A percentile compares a stretch with the other conserved stretches of the same genome.
Evolutionary conservation across 2,113 vertebrate species (phyloP).

Genomic region (Eurystomus gularis): DNA sequence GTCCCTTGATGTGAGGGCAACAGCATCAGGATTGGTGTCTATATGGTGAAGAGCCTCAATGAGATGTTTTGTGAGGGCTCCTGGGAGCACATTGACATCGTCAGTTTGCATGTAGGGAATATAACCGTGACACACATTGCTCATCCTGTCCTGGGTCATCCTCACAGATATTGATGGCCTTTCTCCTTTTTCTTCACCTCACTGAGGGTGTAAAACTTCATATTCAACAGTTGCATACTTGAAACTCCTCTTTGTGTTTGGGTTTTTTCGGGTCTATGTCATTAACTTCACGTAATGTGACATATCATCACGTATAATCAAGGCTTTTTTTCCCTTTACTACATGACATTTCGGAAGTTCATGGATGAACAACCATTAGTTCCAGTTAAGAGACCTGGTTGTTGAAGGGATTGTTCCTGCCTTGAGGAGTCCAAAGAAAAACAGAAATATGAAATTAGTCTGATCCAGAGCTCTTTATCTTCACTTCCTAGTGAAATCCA

Average conservation of each 20-base stretch:
- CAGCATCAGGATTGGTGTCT: not conserved
- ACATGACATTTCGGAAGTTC: not conserved
- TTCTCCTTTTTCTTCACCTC: not conserved
- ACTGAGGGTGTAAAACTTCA: not conserved
- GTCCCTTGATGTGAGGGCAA: not conserved
- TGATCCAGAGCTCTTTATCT: not conserved
- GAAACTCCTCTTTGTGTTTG: not conserved
- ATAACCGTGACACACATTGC: not conserved
- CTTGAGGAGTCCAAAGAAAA: not conserved
- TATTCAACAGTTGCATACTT: not conserved
- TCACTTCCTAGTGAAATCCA: not conserved
- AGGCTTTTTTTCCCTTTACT: not conserved
- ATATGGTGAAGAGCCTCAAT: not conserved
- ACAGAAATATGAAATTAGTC: not conserved
- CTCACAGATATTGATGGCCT: not conserved
- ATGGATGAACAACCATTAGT: not conserved
- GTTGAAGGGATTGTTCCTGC: not conserved
- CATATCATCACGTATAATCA: not conserved
- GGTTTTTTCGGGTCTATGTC: not conserved
- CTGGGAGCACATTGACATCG: accelerated
- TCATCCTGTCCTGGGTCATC: not conserved
- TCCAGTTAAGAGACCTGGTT: not conserved
- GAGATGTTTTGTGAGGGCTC: not conserved
- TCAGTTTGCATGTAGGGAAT: not conserved
- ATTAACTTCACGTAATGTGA: not conserved